Evolutionary conservation across 2,113 vertebrate genomes (phyloP).

Genomic region (pig (Sus scrofa)): DNA sequence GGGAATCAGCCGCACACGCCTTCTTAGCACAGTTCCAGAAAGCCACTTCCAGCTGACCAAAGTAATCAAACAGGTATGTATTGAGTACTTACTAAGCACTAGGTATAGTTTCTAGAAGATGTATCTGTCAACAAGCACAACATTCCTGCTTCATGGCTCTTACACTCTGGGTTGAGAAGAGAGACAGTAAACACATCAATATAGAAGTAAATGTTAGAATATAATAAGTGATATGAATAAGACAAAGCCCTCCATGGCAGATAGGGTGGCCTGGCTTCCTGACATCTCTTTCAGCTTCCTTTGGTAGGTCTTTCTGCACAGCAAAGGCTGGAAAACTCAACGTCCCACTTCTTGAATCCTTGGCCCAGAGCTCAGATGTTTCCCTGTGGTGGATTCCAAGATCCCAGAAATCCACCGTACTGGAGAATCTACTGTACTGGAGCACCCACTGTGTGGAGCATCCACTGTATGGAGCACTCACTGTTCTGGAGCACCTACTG

Average conservation of each 20-base stretch:
- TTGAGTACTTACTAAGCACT: too few species aligned
- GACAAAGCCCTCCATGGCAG: not conserved
- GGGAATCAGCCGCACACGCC: not conserved
- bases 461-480: too few species aligned
- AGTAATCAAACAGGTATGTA: not conserved
- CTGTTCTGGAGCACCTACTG: too few species aligned
- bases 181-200: not conserved
- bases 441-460: not conserved
- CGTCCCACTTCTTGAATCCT: not conserved
- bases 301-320: not conserved
- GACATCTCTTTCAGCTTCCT: not conserved
- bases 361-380: not conserved
- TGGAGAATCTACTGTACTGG: too few species aligned
- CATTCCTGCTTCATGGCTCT: not conserved
- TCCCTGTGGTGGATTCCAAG: not conserved
- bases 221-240: not conserved
- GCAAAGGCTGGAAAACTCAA: not conserved
- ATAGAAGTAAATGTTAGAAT: not conserved
- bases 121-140: not conserved
- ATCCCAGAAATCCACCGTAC: not conserved
- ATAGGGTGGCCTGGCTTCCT: not conserved
- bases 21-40: not conserved
- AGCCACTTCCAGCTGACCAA: not conserved
- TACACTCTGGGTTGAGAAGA: not conserved
- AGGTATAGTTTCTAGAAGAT: not conserved